Conservation (phyloP, 2,113 vertebrate species). For the Cyprinus carpio region DNA sequence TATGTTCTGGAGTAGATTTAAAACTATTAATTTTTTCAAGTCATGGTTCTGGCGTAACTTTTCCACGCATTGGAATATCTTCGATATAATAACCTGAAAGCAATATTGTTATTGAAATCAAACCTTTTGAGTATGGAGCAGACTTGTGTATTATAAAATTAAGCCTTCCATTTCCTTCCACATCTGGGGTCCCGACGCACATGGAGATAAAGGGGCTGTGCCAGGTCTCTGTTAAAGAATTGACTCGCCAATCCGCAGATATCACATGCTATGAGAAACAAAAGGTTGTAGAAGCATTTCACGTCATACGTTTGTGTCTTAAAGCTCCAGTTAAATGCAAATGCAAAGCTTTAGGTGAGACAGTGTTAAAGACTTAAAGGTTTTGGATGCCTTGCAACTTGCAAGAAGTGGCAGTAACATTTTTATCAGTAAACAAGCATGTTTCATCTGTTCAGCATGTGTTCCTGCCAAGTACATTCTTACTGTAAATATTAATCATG, state of each 20-base stretch:
- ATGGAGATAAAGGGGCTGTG: conserved; percentile 70
- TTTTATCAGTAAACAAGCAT: background rate
- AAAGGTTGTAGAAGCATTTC: conserved; percentile 57
- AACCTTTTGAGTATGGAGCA: conserved; percentile 80
- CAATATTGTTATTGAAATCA: conserved; percentile 64
- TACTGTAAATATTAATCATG: conserved; percentile 1
- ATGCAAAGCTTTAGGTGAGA: conserved; percentile 14
- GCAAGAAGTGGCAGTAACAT: background rate
- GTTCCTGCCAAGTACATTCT: background rate
- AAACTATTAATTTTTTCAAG: conserved; percentile 31
- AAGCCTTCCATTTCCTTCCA: conserved; percentile 65
- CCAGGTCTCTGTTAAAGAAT: conserved; percentile 69
- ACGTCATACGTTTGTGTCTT: conserved; percentile 59
- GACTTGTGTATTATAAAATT: conserved; percentile 66
- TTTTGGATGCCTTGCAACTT: conserved; percentile 28
- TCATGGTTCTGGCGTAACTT: background rate
- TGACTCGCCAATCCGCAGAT: conserved; percentile 68
- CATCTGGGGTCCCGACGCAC: conserved; percentile 61
- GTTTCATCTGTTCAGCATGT: background rate
- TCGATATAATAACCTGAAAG: conserved; percentile 58
- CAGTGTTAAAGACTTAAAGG: conserved; percentile 41
- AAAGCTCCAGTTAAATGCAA: conserved; percentile 47
- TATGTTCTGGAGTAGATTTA: conserved; percentile 15
- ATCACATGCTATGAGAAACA: conserved; percentile 70
- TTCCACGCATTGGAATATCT: conserved; percentile 35